Evolutionary conservation across 2,888 invertebrate genomes (phyloP), one percentile per base, ranked within the genome.

Genomic region (Drosophila peninsularis): DNA sequence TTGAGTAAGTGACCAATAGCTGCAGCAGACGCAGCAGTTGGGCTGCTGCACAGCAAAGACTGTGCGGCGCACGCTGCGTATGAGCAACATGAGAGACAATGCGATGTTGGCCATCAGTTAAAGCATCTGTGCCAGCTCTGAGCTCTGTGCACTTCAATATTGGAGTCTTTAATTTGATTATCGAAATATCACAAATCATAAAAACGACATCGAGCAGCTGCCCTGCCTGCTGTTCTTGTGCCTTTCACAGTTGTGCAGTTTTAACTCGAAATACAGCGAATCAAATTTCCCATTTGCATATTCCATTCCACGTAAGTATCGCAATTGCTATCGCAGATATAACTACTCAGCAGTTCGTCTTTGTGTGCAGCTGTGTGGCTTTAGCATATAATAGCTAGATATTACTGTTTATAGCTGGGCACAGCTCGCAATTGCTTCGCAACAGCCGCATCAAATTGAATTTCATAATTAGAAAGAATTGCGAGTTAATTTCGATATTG

Each of bases 21-120:
- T 24, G 44, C 30, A 14, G 27, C 55, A 41, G 34, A 37, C 10
- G 32, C 11, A 49, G 13, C 11, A 58, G 53, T 64, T 52, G 24
- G 30, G 13, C 36, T 24, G 44, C 9, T 1, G 5, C 6, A n/a
- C 7, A n/a, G 14, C n/a, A 37, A 7, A 14, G 49, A 24, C 24
- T 24, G 24, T 24, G 24, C 4, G 24, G 14, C 14, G 4, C 9
- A 30, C 30, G 53, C 41, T 19, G 41, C 30, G 32, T 17, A 42
- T 57, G 42, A 11, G 11, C 32, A 49, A 55, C 27, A 30, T 10
- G 19, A 10, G 10, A 14, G 13, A 39, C n/a, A 11, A n/a, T 11
- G 11, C 7, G 10, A 39, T 10, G 17, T 3, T 17, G 17, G 39
- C 10, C 39, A 17, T n/a, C 2, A 9, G 14, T 36, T 6, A 6